Percentiles rank a stretch among this genome's conserved stretches.
These are phyloP conservation scores for Stenurella melanura DNA, from an alignment of 2,888 invertebrate species.

Conservation along the genomic window DNA sequence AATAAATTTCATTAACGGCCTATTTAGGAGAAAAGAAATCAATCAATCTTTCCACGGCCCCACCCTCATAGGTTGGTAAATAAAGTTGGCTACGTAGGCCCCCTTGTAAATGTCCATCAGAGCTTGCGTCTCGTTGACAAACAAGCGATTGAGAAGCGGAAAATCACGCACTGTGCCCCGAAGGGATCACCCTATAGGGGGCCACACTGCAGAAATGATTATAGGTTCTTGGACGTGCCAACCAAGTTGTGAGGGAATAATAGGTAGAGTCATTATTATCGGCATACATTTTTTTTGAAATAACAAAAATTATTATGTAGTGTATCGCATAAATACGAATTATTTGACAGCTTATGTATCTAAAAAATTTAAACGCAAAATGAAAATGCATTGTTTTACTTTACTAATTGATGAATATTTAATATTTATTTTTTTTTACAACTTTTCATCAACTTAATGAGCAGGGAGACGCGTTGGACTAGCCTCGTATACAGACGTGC, in stretches of 20 bases:
- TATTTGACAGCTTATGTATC: no score
- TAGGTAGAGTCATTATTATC: slow-evolving; percentile 18
- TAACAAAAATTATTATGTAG: no score
- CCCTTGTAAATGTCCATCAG: slow-evolving; percentile 62
- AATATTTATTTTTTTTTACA: no score
- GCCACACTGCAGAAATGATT: slow-evolving; percentile 54
- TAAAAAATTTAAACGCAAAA: no score
- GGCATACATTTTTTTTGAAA: no score
- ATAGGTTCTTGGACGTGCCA: slow-evolving; percentile 42
- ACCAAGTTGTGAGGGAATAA: slow-evolving; percentile 25
- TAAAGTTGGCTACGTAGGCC: slow-evolving; percentile 29
- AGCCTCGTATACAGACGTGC: no score
- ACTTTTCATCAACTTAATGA: no score
- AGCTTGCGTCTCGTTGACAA: slow-evolving; percentile 66
- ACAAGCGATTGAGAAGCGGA: slow-evolving; percentile 69
- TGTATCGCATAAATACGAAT: no score
- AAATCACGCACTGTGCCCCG: slow-evolving; percentile 64
- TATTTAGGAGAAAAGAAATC: slow-evolving; percentile 57
- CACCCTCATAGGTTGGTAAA: slow-evolving; percentile 41
- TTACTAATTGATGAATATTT: no score
- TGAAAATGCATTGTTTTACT: no score
- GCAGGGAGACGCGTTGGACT: no score
- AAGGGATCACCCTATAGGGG: slow-evolving; percentile 58
- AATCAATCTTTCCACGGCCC: slow-evolving; percentile 61
- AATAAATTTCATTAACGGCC: slow-evolving; percentile 50